phyloP scores from a whole-genome alignment of 1,140 invertebrate genomes.

The Eriocheir sinensis region DNA sequence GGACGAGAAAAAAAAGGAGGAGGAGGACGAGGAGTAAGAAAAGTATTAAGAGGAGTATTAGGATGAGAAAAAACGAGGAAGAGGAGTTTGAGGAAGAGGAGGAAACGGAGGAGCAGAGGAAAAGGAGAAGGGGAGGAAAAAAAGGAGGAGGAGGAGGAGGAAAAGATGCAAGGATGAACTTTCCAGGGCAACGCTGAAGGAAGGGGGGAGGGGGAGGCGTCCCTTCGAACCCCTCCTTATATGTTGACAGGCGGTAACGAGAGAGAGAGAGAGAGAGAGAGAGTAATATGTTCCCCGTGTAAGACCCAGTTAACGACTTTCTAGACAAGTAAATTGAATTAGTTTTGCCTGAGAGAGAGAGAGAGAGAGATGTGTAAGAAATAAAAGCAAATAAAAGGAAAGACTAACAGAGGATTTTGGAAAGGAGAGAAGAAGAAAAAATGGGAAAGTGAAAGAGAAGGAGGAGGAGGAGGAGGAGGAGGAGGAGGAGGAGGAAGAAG shows the following conservation, averaged over 20 bases:
- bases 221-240: background rate
- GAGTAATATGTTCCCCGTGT: background rate
- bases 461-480: background rate
- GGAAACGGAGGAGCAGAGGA: background rate
- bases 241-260: background rate
- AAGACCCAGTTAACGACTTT: no score
- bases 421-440: slow-evolving; percentile 17
- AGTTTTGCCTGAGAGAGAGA: background rate
- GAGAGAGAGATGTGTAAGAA: background rate
- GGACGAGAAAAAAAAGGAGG: background rate
- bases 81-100: background rate
- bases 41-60: background rate
- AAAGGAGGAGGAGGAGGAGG: background rate
- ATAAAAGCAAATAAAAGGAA: background rate
- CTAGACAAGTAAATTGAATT: background rate
- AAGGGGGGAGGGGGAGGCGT: background rate
- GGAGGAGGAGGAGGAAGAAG: background rate
- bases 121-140: background rate
- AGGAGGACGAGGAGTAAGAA: background rate
- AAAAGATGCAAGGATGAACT: background rate
- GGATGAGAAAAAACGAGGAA: background rate
- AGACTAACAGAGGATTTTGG: background rate
- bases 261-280: slow-evolving; percentile 30
- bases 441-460: slow-evolving; percentile 16
- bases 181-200: no score